Percentiles rank a stretch among this genome's conserved stretches.
phyloP scores from a whole-genome alignment of 2,888 invertebrate genomes.

The Lottia scabra region DNA sequence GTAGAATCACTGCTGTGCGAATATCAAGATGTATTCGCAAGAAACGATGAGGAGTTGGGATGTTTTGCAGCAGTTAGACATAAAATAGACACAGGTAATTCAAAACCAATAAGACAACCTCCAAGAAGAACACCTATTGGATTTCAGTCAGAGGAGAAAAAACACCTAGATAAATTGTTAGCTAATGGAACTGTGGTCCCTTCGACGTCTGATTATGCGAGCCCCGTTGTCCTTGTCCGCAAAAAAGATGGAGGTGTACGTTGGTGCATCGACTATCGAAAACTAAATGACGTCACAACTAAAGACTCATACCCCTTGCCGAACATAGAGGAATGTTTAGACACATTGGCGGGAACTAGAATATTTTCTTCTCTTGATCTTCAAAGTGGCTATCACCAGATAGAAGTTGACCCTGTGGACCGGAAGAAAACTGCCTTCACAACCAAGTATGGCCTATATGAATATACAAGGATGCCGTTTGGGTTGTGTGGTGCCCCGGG shows the following conservation, averaged over 20 bases:
- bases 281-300: conserved; percentile 20
- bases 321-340: conserved; percentile 27
- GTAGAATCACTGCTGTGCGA: conserved; percentile 14
- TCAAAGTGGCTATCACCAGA: conserved; percentile 23
- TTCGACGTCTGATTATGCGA: conserved; percentile 29
- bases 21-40: conserved; percentile 26
- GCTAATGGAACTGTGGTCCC: conserved; percentile 24
- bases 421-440: conserved; percentile 40
- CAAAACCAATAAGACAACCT: conserved; percentile 24
- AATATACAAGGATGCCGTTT: conserved; percentile 37
- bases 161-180: conserved; percentile 23
- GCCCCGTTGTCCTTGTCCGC: conserved; percentile 26
- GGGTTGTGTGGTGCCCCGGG: conserved; percentile 41
- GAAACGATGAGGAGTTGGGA: conserved; percentile 25
- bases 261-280: conserved; percentile 31
- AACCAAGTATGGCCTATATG: conserved; percentile 39
- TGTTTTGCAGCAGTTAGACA: conserved; percentile 19
- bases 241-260: conserved; percentile 23
- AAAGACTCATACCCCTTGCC: conserved; percentile 32
- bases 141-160: conserved; percentile 22
- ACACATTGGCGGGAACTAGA: conserved; percentile 20
- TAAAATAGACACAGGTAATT: conserved; percentile 22
- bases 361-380: conserved; percentile 27
- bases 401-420: conserved; percentile 23
- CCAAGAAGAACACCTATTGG: conserved; percentile 29